phyloP scores from a whole-genome alignment of 2,888 invertebrate genomes.

The Polymixis lichenea region DNA sequence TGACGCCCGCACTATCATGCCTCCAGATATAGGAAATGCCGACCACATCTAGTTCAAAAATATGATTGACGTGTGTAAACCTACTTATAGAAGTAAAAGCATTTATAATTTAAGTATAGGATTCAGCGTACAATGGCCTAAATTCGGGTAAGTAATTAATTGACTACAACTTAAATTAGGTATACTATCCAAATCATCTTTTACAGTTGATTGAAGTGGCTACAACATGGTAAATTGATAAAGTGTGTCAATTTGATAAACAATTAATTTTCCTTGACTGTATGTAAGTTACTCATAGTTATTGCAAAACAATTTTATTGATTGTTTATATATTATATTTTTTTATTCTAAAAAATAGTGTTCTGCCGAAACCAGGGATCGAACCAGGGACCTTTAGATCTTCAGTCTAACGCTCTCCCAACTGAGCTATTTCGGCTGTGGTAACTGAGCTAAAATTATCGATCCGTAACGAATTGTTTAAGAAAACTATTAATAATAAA shows the following conservation, averaged over 20 bases:
- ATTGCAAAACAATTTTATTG: background rate
- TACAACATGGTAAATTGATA: background rate
- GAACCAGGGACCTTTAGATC: slow-evolving; percentile 78
- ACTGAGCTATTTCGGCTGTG: slow-evolving; percentile 77
- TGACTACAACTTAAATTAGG: background rate
- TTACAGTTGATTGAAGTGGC: background rate
- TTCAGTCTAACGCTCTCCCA: slow-evolving; percentile 79
- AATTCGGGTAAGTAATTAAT: background rate
- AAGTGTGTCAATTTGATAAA: background rate
- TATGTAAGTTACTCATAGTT: no score
- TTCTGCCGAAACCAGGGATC: slow-evolving; percentile 76
- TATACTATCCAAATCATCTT: background rate
- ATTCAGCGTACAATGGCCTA: background rate
- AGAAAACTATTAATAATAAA: background rate
- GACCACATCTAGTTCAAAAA: no score
- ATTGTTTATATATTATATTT: background rate
- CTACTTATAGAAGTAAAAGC: no score
- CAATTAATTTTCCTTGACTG: background rate
- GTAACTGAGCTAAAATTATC: accelerated
- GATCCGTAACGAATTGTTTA: background rate
- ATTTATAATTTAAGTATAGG: no score
- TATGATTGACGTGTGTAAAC: no score
- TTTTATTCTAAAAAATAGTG: slow-evolving; percentile 4
- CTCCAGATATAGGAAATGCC: no score
- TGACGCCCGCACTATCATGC: no score